Base-by-base conservation (phyloP, 2,797 vertebrate genomes). In the Leptodactylus fallax region DNA sequence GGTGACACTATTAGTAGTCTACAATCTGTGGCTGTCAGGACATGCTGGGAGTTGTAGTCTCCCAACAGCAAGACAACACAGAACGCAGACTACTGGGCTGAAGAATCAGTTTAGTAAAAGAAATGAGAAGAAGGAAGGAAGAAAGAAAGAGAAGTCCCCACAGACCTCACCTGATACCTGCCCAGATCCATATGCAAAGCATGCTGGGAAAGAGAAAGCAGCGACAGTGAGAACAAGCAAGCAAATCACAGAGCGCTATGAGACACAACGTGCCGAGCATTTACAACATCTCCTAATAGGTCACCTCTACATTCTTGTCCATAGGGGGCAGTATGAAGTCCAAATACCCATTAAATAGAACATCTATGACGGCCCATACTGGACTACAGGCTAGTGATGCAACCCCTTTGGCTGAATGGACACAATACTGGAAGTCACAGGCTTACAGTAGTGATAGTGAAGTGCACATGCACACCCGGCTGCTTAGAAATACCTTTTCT, bases 121-220 rank as follows among this genome's bases (percentile, higher is more conserved):
- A 12, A 25, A 23, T 4, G 0, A 47, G 6, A 53, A 0, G n/a
- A 27, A 51, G 47, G 14, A 25, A 16, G 56, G 49, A 21, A 21
- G 79, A 79, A 58, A 85, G 79, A 67, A 51, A 21, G 89, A 86
- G 89, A 84, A 89, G 88, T 87, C 87, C 89, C 89, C n/a, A 45
- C 14, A 91, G 85, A 89, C 90, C 96, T 97, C 97, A 97, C 97
- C 96, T 97, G 95, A 93, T 95, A 93, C 90, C 92, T 96, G 92
- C 95, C 94, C 94, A 93, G 92, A 93, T 97, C 96, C 96, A 91
- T 91, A 91, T 95, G 95, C 91, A 93, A 93, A 91, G 93, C 93
- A 94, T 93, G 94, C 96, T 96, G 93, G 93, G 95, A 95, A 85
- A 96, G 92, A 96, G 92, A 96, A 94, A 97, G 95, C 92, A 96